These are phyloP conservation scores for Chamaetylas fuelleborni DNA, from an alignment of 2,113 vertebrate genomes.

Conservation along the genomic window DNA sequence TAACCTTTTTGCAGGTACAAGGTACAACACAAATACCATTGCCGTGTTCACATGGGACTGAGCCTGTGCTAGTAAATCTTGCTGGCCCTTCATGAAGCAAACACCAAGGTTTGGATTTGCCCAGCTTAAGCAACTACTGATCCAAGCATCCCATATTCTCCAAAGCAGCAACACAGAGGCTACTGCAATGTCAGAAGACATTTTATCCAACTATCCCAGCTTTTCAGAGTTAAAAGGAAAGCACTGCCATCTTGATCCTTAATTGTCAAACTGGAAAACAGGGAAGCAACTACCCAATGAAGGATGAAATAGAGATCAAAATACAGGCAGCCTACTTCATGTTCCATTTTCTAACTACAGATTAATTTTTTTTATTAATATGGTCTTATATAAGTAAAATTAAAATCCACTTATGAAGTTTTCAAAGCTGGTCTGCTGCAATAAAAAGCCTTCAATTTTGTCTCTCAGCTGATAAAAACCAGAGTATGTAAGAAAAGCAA, in stretches of 20 bases:
- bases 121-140: neutral
- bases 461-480: neutral
- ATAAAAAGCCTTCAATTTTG: neutral
- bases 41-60: neutral
- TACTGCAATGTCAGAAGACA: neutral
- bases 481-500: neutral
- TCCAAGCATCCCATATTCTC: neutral
- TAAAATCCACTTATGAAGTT: neutral
- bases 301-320: neutral
- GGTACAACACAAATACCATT: neutral
- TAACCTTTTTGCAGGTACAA: neutral
- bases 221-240: neutral
- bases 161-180: neutral
- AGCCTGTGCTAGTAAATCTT: neutral
- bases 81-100: neutral
- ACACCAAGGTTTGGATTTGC: neutral
- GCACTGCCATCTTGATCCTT: neutral
- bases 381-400: neutral
- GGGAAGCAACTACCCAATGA: neutral
- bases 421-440: neutral
- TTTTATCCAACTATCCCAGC: neutral
- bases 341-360: neutral
- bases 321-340: accelerated
- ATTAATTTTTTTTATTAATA: neutral
- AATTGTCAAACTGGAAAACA: neutral